Base-by-base conservation (phyloP, 2,888 invertebrate species). In the Yponomeuta evonymella region DNA sequence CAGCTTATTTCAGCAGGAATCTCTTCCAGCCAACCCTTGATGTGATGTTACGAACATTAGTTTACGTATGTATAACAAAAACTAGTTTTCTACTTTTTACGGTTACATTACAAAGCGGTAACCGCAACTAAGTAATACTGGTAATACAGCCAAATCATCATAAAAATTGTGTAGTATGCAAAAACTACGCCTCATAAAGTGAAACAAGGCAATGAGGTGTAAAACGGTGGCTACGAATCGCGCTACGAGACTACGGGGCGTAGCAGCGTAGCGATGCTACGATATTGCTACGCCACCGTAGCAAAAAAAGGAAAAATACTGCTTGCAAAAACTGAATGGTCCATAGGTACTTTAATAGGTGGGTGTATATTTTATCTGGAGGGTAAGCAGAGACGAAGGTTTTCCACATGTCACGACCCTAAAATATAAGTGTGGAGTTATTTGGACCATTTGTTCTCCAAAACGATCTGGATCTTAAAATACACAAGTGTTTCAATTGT, bases 311-410 rank as follows among this genome's bases (percentile, higher is more conserved):
- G n/a, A 75, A 76, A 75, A 76, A 5, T 71, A 72, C 73, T 74
- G 74, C 76, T 75, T 74, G 75, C 76, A 78, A 75, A 76, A 76
- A 73, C 75, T 78, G 76, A 78, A 75, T 73, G 75, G 72, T 72
- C 72, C 73, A 72, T 43, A 6, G 1, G 6, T 43, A 43, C 43
- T 43, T 8, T 8, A 43, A 8, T 8, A 43, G 75, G 74, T 75
- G 51, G 51, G 33, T 33, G 51, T 58, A 58, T 1, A 15, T 15
- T 51, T 51, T 10, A 2, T 51, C 12, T 58, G 51, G 51, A 15
- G 51, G 15, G 51, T 15, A 15, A 5, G 15, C 12, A 58, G 51
- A 58, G 51, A 58, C 15, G 15, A 5, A 15, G 15, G 1, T 58
- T 51, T 51, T 51, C 51, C 33, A 33, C 33, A 8, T 43, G 43